A percentile compares a stretch with the other conserved stretches of the same genome.
phyloP scores from a whole-genome alignment of 2,888 invertebrate species.

The Adelphocoris suturalis region DNA sequence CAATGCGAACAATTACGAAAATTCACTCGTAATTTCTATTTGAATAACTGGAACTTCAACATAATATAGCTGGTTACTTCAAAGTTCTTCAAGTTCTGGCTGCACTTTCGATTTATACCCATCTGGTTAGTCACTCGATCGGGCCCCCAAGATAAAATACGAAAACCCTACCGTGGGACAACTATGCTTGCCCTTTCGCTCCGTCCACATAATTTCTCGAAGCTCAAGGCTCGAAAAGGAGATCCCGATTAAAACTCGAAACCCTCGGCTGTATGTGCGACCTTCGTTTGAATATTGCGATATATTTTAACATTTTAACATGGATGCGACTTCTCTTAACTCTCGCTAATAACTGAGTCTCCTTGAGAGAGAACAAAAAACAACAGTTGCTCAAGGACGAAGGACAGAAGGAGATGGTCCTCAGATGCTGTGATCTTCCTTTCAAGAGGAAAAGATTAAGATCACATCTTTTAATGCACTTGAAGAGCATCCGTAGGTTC shows the following conservation, averaged over 20 bases:
- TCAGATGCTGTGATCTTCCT: too few relatives aligned
- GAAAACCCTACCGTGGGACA: background rate
- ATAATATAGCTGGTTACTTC: too few relatives aligned
- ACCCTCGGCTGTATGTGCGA: background rate
- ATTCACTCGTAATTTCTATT: too few relatives aligned
- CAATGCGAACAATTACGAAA: too few relatives aligned
- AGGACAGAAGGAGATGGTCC: background rate
- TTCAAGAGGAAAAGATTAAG: too few relatives aligned
- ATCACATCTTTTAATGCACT: too few relatives aligned
- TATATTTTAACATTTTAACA: background rate
- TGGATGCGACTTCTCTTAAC: too few relatives aligned
- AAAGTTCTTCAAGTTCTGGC: too few relatives aligned
- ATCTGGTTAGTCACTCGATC: too few relatives aligned
- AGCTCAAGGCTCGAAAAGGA: background rate
- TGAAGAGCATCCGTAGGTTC: too few relatives aligned
- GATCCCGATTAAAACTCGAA: slow-evolving; percentile 3
- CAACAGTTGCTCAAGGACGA: slow-evolving; percentile 19
- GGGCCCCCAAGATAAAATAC: background rate
- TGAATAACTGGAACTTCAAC: too few relatives aligned
- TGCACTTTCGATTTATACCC: too few relatives aligned
- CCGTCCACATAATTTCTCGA: background rate
- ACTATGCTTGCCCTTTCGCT: background rate
- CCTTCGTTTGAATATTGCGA: slow-evolving; percentile 37
- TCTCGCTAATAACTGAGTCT: background rate
- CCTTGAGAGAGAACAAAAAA: slow-evolving; percentile 1